phyloP scores from a whole-genome alignment of 2,113 vertebrate genomes.

The Pelodiscus sinensis region DNA sequence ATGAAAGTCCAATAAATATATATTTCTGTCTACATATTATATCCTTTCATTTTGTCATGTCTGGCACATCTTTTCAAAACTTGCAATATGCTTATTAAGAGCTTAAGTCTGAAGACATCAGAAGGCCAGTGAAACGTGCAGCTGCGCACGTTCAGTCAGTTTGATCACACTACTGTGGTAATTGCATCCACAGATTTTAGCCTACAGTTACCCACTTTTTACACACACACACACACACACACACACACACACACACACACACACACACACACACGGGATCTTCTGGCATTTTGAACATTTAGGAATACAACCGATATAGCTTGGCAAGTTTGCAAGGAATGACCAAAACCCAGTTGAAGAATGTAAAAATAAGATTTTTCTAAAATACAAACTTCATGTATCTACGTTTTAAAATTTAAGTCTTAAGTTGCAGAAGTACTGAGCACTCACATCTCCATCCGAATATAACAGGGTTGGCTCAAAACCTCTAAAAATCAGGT shows the following conservation, averaged over 20 bases:
- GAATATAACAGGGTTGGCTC: neutral
- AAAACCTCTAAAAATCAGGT: neutral
- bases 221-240: neutral
- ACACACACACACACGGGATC: rapidly evolving
- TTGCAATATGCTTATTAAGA: neutral
- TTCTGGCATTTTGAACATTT: neutral
- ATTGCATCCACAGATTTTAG: neutral
- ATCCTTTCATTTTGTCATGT: slow-evolving; percentile 40
- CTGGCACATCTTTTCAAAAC: neutral
- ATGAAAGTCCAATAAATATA: slow-evolving; percentile 6
- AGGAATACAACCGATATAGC: neutral
- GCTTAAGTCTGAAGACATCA: neutral
- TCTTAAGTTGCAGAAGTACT: neutral
- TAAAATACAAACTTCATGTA: neutral
- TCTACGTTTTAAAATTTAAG: neutral
- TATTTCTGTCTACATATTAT: neutral
- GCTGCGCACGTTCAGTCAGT: neutral
- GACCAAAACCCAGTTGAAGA: neutral
- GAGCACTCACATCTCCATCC: neutral
- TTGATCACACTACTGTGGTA: neutral
- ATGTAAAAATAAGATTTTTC: neutral
- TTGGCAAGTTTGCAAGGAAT: neutral
- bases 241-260: neutral
- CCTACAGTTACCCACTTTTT: neutral
- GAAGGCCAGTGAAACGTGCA: neutral